phyloP scores from a whole-genome alignment of 2,797 vertebrate genomes.

The Masticophis lateralis region DNA sequence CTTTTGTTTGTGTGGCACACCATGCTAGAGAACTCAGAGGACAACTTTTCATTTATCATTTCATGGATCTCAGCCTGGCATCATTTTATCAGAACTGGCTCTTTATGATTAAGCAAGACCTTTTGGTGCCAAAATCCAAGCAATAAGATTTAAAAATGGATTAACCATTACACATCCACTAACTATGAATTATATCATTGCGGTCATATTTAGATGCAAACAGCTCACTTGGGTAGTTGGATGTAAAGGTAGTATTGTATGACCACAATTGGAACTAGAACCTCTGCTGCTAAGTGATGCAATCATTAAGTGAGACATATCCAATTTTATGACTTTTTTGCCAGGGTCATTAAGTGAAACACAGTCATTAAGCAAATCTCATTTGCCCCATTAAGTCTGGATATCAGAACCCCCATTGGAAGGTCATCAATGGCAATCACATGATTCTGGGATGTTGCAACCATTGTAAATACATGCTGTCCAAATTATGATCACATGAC shows the following conservation, averaged over 20 bases:
- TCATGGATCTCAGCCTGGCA: not conserved
- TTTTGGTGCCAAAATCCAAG: constrained; percentile 15
- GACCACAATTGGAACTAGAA: not conserved
- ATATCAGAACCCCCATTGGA: not conserved
- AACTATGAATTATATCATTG: not conserved
- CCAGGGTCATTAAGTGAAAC: not conserved
- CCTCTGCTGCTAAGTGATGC: not conserved
- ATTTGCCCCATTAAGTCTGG: not conserved
- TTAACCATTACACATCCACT: not conserved
- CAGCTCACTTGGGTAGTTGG: not conserved
- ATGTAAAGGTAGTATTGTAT: not conserved
- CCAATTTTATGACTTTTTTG: not conserved
- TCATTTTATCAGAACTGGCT: not conserved
- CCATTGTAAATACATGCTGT: not conserved
- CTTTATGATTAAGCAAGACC: constrained; percentile 4
- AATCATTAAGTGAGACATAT: not conserved
- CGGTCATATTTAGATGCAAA: not conserved
- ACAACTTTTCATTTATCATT: not conserved
- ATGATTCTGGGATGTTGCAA: not conserved
- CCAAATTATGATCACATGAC: not conserved
- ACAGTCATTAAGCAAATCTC: not conserved
- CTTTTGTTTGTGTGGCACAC: not conserved
- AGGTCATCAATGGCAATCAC: not conserved
- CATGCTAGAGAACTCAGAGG: not conserved
- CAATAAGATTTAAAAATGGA: not conserved